Conservation (phyloP, 2,888 invertebrate species). For the Andrena minutula region DNA sequence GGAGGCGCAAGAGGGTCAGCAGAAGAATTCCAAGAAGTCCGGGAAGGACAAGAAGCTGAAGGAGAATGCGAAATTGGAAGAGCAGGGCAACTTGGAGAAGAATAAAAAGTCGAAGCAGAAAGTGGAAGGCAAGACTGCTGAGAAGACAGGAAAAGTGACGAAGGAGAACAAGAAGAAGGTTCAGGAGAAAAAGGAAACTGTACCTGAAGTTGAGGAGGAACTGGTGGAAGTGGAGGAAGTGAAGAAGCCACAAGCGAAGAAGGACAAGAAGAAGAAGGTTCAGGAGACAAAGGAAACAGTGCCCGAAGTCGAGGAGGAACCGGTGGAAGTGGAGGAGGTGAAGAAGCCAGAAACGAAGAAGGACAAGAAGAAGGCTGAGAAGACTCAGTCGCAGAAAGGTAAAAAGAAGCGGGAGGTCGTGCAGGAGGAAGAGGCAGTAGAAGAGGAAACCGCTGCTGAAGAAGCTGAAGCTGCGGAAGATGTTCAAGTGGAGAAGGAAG, state of each 20-base stretch:
- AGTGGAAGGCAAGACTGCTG: not conserved
- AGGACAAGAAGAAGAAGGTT: slow-evolving; percentile 43
- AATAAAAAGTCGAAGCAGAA: slow-evolving; percentile 44
- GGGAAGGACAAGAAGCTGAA: slow-evolving; percentile 54
- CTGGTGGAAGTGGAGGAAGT: slow-evolving; percentile 32
- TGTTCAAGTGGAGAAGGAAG: slow-evolving; percentile 2
- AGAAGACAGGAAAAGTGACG: slow-evolving; percentile 17
- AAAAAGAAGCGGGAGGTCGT: slow-evolving; percentile 43
- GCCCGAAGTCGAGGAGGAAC: slow-evolving; percentile 15
- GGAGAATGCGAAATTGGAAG: slow-evolving; percentile 15
- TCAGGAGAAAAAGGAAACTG: slow-evolving; percentile 13
- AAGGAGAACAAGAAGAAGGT: slow-evolving; percentile 42
- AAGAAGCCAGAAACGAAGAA: slow-evolving; percentile 31
- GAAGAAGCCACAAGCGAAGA: slow-evolving; percentile 14
- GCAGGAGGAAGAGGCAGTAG: not conserved
- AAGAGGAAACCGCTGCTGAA: not conserved
- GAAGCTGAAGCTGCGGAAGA: not conserved
- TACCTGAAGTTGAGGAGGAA: slow-evolving; percentile 9
- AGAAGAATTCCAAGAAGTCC: slow-evolving; percentile 44
- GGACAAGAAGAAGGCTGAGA: slow-evolving; percentile 32
- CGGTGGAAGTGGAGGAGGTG: slow-evolving; percentile 30
- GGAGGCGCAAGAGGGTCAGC: slow-evolving; percentile 27
- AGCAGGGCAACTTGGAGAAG: not conserved
- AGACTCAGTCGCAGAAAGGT: slow-evolving; percentile 41
- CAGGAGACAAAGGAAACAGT: slow-evolving; percentile 14